A percentile compares a stretch with the other conserved stretches of the same genome.
Evolutionary conservation across 2,113 vertebrate genomes (phyloP).

Genomic region (Protobothrops mucrosquamatus): DNA sequence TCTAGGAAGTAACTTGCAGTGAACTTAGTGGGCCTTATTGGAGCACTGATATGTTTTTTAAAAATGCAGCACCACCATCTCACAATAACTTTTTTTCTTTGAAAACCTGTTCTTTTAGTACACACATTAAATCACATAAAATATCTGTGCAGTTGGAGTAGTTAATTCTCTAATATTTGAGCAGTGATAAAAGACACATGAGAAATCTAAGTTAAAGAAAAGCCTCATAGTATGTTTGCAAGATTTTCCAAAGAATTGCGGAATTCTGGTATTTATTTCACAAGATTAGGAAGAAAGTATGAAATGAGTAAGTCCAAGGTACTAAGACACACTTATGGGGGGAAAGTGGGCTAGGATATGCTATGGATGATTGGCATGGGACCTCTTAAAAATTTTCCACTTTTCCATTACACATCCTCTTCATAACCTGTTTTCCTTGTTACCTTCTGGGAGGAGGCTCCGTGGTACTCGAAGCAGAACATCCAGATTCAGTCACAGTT

Average conservation of each 20-base stretch:
- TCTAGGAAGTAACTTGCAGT: background rate
- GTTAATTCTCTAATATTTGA: background rate
- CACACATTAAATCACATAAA: background rate
- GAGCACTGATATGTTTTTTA: background rate
- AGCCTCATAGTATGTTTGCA: background rate
- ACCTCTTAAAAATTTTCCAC: background rate
- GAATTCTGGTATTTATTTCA: background rate
- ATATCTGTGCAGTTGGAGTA: background rate
- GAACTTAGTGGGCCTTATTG: background rate
- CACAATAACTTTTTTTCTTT: background rate
- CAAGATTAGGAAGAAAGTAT: background rate
- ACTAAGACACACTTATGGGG: background rate
- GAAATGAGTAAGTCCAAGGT: slow-evolving; percentile 13
- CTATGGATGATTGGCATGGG: background rate
- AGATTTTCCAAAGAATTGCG: slow-evolving; percentile 2
- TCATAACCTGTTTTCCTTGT: no score
- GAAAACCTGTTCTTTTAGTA: background rate
- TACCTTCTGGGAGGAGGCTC: no score
- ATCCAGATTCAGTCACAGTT: no score
- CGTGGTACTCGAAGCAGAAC: no score
- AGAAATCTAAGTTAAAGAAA: background rate
- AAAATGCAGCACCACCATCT: background rate
- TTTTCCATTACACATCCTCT: background rate
- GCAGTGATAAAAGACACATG: background rate
- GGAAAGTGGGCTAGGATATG: background rate